Percentiles rank a stretch among this genome's conserved stretches.
phyloP scores from a whole-genome alignment of 2,797 vertebrate genomes.

The Bradypodion pumilum region DNA sequence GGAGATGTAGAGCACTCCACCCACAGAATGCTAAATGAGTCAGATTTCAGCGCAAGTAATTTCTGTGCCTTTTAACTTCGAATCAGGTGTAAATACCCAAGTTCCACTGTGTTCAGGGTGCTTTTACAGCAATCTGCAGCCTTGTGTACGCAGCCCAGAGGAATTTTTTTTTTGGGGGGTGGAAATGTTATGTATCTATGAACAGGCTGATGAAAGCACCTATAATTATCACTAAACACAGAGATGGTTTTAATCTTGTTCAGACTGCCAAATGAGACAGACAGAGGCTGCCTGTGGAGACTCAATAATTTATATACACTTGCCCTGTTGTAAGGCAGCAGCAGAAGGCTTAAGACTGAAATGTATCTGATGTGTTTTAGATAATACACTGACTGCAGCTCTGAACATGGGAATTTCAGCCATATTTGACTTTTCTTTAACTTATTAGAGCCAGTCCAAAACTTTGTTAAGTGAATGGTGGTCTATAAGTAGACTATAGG shows the following conservation, averaged over 20 bases:
- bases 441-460: too few species aligned
- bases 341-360: neutral
- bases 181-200: too few species aligned
- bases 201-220: neutral
- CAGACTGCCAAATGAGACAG: neutral
- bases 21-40: neutral
- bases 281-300: neutral
- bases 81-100: neutral
- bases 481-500: too few species aligned
- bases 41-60: neutral
- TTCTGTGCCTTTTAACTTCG: neutral
- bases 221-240: neutral
- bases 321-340: neutral
- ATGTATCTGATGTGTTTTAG: neutral
- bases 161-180: neutral
- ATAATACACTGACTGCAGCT: neutral
- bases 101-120: neutral
- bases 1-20: neutral
- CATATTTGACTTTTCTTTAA: too few species aligned
- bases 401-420: too few species aligned
- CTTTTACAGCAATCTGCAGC: neutral
- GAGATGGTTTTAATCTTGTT: neutral
- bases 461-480: too few species aligned
- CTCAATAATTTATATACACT: neutral
- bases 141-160: neutral